Evolutionary conservation across 2,797 vertebrate species (phyloP), one percentile per base, ranked within the genome.

Genomic region (Muraenolepis orangiensis): DNA sequence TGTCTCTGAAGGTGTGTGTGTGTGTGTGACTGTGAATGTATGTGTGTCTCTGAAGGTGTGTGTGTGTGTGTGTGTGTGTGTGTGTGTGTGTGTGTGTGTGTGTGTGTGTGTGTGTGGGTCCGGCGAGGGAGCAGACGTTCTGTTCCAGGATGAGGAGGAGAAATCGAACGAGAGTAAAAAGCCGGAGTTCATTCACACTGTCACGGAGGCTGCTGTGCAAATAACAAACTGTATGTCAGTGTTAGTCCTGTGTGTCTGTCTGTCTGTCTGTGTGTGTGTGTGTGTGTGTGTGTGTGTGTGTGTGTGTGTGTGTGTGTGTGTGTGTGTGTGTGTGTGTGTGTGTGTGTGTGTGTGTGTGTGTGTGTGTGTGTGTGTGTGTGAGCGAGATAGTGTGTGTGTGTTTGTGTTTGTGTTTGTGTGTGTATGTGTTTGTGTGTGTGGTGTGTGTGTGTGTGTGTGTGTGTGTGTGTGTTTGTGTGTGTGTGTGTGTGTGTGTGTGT

Each of bases 401-500:
- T 82, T 85, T 86, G 78, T 88, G 80, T 79, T 78, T 77, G 78
- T 78, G 75, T 75, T 71, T 80, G 51, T 10, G 75, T n/a, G 75
- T 83, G 76, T 82, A 85, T 86, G 78, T 88, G 80, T 79, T 78
- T 77, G 78, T 78, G 75, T 75, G 72, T 80, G 51, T 10, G 75
- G 79, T 86, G 87, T 78, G 90, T 28, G 61, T 28, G 61, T 28
- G 61, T 28, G 61, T 66, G 23, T 66, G 61, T 66, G 75, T 72
- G 32, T 20, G 68, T 46, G 20, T 42, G 20, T n/a, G 64, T 64
- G 26, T 74, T 30, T 73, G 16, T 23, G 16, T 66, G 46, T 66
- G 10, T 74, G 28, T 66, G 23, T 73, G 38, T 23, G 38, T 23
- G 38, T 11, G 18, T 72, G 13, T 70, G 40, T 68, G 26, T 68